phyloP scores from a whole-genome alignment of 1,140 invertebrate genomes.

The Eueides isabella region DNA sequence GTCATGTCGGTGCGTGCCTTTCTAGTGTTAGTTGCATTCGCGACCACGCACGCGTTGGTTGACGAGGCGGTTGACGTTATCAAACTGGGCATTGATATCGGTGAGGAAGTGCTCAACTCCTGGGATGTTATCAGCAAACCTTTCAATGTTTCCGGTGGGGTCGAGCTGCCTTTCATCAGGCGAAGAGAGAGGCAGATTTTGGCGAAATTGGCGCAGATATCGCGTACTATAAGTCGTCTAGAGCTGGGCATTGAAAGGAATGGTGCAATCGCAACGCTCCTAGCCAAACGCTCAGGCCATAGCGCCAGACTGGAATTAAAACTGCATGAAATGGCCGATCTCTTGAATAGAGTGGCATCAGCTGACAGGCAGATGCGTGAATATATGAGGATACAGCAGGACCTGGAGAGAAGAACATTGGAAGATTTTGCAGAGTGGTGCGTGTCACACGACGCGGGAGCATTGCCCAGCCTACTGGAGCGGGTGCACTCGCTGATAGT shows the following conservation, averaged over 20 bases:
- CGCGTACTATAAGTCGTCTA: constrained; percentile 69
- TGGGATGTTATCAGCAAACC: constrained; percentile 84
- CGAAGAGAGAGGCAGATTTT: constrained; percentile 82
- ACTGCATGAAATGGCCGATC: constrained; percentile 83
- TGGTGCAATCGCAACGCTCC: constrained; percentile 59
- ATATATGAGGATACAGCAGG: constrained; percentile 79
- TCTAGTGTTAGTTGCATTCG: constrained; percentile 50
- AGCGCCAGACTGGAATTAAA: constrained; percentile 81
- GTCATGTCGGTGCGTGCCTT: constrained; percentile 61
- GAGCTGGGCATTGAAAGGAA: constrained; percentile 56
- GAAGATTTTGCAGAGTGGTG: constrained; percentile 86
- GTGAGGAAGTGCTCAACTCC: constrained; percentile 83
- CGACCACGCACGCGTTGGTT: constrained; percentile 68
- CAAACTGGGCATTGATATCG: constrained; percentile 83
- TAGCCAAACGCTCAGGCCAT: constrained; percentile 67
- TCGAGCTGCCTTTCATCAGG: constrained; percentile 83
- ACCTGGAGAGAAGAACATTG: constrained; percentile 85
- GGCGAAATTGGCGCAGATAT: constrained; percentile 74
- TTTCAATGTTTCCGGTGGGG: constrained; percentile 78
- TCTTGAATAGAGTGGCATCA: constrained; percentile 83
- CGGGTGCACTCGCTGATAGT: constrained; percentile 84
- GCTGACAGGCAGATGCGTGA: constrained; percentile 82
- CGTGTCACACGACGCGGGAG: constrained; percentile 84
- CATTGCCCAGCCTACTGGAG: constrained; percentile 85
- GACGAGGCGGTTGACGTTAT: constrained; percentile 85